Base-by-base conservation (phyloP, 1,140 invertebrate species). In the Camponotus floridanus region DNA sequence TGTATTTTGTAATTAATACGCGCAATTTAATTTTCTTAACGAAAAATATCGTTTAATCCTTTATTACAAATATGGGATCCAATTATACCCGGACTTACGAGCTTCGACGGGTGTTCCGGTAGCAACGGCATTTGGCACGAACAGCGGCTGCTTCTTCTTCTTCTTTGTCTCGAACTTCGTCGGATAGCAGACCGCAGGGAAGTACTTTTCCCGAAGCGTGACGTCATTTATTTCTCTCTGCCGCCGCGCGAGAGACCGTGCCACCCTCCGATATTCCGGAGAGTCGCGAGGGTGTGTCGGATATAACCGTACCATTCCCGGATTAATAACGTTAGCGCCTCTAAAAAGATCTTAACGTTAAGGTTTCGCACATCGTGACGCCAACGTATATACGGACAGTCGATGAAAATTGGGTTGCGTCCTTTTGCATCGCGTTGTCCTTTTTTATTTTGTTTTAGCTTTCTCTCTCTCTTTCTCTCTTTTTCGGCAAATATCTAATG, bases 241-340 rank as follows among this genome's bases (percentile, higher is more conserved):
- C 81, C 31, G 33, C 67, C 73, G 73, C 45, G 73, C 45, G 73
- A 78, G 73, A 76, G 71, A 76, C 61, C 73, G 73, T 65, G 81
- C 62, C 73, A 85, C 81, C 73, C 81, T 85, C 81, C 81, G 59
- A 78, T 48, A 87, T 65, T 87, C 81, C 80, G 48, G 61, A 33
- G 68, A 65, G 59, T 74, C 42, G 48, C 79, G 61, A 76, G 67
- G 81, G 79, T 81, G 79, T 81, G 42, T 39, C 79, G 85, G 70
- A 61, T 84, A 87, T 74, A 87, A 84, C 68, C 86, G 79, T 84
- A 74, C 68, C 68, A 83, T 79, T 87, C 84, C 42, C 61, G 70
- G 36, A 80, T 88, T 89, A 89, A 89, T 88, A 89, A 88, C 88
- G 88, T 89, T 86, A 85, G 65, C 87, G 71, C 76, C 81, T 86